Conservation (phyloP, 2,113 vertebrate genomes). For the Gambusia holbrooki region DNA sequence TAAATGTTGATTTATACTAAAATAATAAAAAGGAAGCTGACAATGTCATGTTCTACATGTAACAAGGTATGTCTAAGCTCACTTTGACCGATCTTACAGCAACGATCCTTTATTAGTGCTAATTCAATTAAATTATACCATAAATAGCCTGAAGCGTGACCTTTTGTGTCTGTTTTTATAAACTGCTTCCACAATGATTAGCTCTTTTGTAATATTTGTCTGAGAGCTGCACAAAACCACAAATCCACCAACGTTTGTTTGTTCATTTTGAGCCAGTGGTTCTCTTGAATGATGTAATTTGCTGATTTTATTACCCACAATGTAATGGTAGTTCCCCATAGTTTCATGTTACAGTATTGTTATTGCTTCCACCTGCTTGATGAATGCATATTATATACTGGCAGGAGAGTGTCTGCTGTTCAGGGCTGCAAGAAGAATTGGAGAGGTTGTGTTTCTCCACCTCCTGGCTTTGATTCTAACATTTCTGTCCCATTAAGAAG, state of each 20-base stretch:
- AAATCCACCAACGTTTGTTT: background rate
- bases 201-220: background rate
- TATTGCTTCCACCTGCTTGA: slow-evolving; percentile 36
- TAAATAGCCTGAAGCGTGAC: background rate
- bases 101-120: background rate
- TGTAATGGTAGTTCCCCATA: slow-evolving; percentile 32
- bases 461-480: slow-evolving; percentile 40
- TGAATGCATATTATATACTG: slow-evolving; percentile 33
- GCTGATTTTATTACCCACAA: background rate
- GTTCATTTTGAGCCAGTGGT: background rate
- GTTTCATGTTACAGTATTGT: slow-evolving; percentile 47
- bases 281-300: background rate
- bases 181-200: background rate
- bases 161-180: background rate
- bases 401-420: slow-evolving; percentile 31
- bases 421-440: slow-evolving; percentile 51
- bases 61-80: too few relatives aligned
- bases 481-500: slow-evolving; percentile 53
- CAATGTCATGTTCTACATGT: too few relatives aligned
- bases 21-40: too few relatives aligned
- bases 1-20: too few relatives aligned
- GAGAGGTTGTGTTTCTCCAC: slow-evolving; percentile 36
- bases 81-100: too few relatives aligned
- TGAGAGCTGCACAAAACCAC: background rate
- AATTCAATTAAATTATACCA: background rate